Evolutionary conservation across 2,888 invertebrate species (phyloP).

Genomic region (Tholera decimalis): DNA sequence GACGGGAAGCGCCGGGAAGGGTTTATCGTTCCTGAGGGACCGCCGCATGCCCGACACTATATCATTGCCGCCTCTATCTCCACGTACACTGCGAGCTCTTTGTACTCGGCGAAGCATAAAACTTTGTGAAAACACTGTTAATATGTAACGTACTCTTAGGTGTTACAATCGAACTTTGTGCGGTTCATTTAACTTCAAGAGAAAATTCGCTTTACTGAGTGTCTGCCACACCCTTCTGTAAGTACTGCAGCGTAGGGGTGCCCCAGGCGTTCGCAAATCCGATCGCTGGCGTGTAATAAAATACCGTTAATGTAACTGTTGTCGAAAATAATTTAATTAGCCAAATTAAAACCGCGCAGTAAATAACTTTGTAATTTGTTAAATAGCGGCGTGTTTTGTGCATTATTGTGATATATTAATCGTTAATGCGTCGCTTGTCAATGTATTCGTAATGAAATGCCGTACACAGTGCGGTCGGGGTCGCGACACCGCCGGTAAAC

Average conservation of each 20-base stretch:
- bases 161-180: slow-evolving; percentile 65
- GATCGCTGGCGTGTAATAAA: slow-evolving; percentile 33
- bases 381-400: slow-evolving; percentile 72
- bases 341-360: slow-evolving; percentile 60
- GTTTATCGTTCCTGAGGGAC: slow-evolving; percentile 90
- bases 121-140: slow-evolving; percentile 81
- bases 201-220: slow-evolving; percentile 34
- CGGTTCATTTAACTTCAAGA: slow-evolving; percentile 65
- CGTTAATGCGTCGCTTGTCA: slow-evolving; percentile 80
- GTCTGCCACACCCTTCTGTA: slow-evolving; percentile 9
- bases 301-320: slow-evolving; percentile 33
- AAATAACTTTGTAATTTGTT: slow-evolving; percentile 69
- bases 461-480: slow-evolving; percentile 68
- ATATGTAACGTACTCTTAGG: slow-evolving; percentile 70
- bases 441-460: slow-evolving; percentile 81
- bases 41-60: slow-evolving; percentile 89
- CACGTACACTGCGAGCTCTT: slow-evolving; percentile 82
- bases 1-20: slow-evolving; percentile 89
- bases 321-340: slow-evolving; percentile 64
- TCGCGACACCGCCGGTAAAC: slow-evolving; percentile 73
- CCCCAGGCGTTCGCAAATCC: slow-evolving; percentile 30
- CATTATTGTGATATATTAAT: slow-evolving; percentile 80
- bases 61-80: slow-evolving; percentile 90
- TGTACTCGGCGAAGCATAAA: slow-evolving; percentile 80
- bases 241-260: slow-evolving; percentile 1